Conservation (phyloP, 2,797 vertebrate genomes). For the Decapterus maruadsi region DNA sequence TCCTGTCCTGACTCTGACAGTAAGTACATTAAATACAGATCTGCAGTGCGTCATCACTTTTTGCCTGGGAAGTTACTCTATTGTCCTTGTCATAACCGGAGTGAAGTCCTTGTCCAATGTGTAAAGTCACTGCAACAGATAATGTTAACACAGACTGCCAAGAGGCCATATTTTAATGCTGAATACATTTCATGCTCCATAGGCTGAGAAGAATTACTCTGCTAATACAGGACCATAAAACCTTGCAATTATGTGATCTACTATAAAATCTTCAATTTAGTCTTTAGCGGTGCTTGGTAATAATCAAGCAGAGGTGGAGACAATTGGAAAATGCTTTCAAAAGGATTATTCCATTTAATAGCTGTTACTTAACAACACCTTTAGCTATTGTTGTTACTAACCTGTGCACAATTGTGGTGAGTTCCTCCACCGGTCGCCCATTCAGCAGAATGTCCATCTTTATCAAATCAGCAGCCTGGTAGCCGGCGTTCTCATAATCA, state of each 20-base stretch:
- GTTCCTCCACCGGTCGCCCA: conserved; percentile 92
- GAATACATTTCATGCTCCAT: conserved; percentile 55
- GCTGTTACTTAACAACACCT: neutral
- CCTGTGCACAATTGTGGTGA: conserved; percentile 92
- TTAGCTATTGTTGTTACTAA: conserved; percentile 65
- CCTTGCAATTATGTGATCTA: conserved; percentile 46
- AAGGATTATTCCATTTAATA: neutral
- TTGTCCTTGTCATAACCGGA: conserved; percentile 53
- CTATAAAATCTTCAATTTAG: conserved; percentile 7
- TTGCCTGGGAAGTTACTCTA: conserved; percentile 29
- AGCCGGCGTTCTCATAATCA: conserved; percentile 97
- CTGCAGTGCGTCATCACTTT: conserved; percentile 60
- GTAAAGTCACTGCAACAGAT: conserved; percentile 44
- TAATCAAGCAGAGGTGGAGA: neutral
- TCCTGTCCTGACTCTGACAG: conserved; percentile 17
- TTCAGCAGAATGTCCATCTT: conserved; percentile 97
- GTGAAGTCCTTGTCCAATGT: conserved; percentile 33
- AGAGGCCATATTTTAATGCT: conserved; percentile 35
- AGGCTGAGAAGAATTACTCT: conserved; percentile 33
- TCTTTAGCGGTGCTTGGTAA: neutral
- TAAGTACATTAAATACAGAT: conserved; percentile 55
- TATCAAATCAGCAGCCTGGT: conserved; percentile 91
- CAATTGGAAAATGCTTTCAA: neutral
- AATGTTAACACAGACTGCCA: conserved; percentile 46
- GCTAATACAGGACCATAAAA: conserved; percentile 30